Percentiles rank a stretch among this genome's conserved stretches.
Conservation (phyloP, 2,113 vertebrate genomes). For the Mesoclemmys tuberculata region DNA sequence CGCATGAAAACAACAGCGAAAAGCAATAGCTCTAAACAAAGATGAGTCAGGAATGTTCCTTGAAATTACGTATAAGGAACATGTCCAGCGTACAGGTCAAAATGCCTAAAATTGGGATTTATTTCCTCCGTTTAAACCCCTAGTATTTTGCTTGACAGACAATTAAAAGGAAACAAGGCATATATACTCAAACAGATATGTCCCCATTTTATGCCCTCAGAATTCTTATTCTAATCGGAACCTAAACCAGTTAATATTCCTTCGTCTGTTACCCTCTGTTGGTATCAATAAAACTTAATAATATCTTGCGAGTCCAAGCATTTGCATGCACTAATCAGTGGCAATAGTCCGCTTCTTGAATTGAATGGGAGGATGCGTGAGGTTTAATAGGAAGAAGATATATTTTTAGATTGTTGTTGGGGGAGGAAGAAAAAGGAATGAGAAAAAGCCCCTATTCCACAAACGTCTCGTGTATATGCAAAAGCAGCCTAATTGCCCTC, state of each 20-base stretch:
- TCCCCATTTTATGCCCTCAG: neutral
- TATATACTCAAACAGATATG: neutral
- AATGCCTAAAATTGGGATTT: neutral
- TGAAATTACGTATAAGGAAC: neutral
- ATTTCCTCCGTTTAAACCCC: neutral
- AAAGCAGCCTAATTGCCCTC: slow-evolving; percentile 81
- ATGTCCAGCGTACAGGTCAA: neutral
- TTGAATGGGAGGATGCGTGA: neutral
- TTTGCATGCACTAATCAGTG: neutral
- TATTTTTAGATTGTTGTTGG: slow-evolving; percentile 60
- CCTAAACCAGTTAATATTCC: neutral
- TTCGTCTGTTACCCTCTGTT: neutral
- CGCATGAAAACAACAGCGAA: neutral
- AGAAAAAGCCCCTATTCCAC: slow-evolving; percentile 60
- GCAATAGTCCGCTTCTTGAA: neutral
- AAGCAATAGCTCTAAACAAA: neutral
- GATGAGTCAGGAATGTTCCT: neutral
- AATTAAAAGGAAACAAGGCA: neutral
- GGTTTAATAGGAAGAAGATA: neutral
- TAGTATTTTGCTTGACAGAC: neutral
- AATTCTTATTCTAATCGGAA: neutral
- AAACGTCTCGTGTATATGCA: slow-evolving; percentile 80
- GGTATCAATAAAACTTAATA: neutral
- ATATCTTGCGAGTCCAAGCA: neutral
- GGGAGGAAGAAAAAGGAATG: slow-evolving; percentile 43